Base-by-base conservation (phyloP, 2,797 vertebrate species). In the Muscicapa comitata region DNA sequence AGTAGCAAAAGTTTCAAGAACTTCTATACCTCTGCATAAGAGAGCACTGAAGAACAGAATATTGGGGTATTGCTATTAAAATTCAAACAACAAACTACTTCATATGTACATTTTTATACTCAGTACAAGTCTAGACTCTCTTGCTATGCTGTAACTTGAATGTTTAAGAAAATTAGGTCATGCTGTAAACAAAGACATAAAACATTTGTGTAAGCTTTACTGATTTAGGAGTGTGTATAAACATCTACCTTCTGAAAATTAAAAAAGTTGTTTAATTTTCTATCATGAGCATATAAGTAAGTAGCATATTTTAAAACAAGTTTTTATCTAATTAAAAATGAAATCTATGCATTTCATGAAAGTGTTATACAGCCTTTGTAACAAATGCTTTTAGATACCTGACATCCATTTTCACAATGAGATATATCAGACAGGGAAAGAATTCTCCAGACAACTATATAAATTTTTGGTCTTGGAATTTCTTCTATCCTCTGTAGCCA, bases 291-390 rank as follows among this genome's bases (percentile, higher is more conserved):
- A 55, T 35, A 1, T 73, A 51, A 70, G 25, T 38, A 70, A 8
- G 26, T 6, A 42, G 20, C 25, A 72, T 43, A 62, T 29, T 94
- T 73, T 57, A 65, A 73, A 91, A 57, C 21, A 73, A 28, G 16
- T 28, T 92, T 89, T 62, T 29, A 59, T 65, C 84, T 40, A 93
- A 84, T 86, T 96, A 93, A 91, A 87, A 91, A 43, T 83, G 29
- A 86, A 86, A 91, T 82, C 72, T 93, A 70, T 92, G 90, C 79
- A 94, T 95, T 93, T 95, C 82, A 95, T 53, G 65, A 59, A 96
- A 94, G 75, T 53, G 57, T 75, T 94, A 96, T 37, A 93, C 47
- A 94, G 43, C 72, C 74, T 43, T 75, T 68, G 17, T 75, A 86
- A 59, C 0, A 1, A 82, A 78, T 59, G 53, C 15, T 86, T 85